Conservation (phyloP, 2,797 vertebrate genomes). For the Urocyon cinereoargenteus region DNA sequence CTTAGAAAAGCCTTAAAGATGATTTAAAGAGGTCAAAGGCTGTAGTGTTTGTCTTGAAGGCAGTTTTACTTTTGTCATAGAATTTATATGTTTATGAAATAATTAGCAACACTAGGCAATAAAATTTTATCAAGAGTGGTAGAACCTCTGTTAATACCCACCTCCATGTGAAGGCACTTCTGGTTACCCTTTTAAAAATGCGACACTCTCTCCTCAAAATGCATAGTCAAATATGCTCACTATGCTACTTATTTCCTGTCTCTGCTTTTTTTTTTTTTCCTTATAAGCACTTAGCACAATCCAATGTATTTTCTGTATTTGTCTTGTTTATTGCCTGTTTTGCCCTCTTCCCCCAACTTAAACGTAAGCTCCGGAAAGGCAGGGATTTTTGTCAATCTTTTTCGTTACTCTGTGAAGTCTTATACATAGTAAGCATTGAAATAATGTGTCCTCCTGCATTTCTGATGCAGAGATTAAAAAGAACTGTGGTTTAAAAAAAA, state of each 20-base stretch:
- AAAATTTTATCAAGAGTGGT: background rate
- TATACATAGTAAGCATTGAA: background rate
- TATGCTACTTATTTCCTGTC: background rate
- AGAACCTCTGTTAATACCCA: background rate
- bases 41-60: background rate
- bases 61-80: background rate
- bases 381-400: background rate
- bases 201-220: background rate
- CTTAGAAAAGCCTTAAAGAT: constrained; percentile 30
- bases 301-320: background rate
- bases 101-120: background rate
- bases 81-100: constrained; percentile 7
- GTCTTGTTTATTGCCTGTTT: background rate
- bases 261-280: background rate
- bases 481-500: too few relatives aligned
- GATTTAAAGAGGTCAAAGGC: background rate
- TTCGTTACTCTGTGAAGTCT: background rate
- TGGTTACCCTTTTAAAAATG: background rate
- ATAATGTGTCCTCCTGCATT: background rate
- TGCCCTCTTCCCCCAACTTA: background rate
- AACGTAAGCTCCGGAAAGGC: background rate
- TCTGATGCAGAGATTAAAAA: too few relatives aligned
- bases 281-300: background rate
- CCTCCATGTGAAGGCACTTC: background rate
- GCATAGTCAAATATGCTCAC: background rate